These are phyloP conservation scores for Rapana venosa DNA, from an alignment of 2,888 invertebrate genomes.

Conservation along the genomic window DNA sequence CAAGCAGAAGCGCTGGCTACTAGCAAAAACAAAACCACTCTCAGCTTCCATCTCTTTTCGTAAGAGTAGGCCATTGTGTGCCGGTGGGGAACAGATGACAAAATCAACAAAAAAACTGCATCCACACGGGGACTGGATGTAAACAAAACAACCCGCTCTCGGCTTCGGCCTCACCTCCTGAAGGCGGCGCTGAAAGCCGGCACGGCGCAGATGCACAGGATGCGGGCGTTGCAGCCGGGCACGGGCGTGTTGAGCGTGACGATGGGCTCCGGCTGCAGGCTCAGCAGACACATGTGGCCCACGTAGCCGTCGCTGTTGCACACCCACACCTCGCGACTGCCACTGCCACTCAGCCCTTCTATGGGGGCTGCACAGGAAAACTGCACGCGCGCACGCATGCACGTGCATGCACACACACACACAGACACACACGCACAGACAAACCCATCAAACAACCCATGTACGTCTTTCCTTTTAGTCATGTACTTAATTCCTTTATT, in stretches of 20 bases:
- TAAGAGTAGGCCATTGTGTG: no score
- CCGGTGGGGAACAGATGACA: no score
- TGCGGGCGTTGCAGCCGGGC: slow-evolving; percentile 89
- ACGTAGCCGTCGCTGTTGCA: slow-evolving; percentile 98
- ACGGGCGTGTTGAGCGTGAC: slow-evolving; percentile 97
- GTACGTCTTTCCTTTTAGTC: no score
- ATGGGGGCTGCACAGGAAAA: slow-evolving; percentile 78
- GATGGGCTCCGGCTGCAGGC: slow-evolving; percentile 92
- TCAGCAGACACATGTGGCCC: slow-evolving; percentile 95
- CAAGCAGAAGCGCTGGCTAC: no score
- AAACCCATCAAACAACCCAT: background rate
- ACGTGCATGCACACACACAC: background rate
- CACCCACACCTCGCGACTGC: slow-evolving; percentile 90
- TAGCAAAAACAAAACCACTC: no score
- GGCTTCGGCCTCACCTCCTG: slow-evolving; percentile 67
- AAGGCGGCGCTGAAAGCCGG: slow-evolving; percentile 82
- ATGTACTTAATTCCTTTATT: no score
- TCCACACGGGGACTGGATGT: no score
- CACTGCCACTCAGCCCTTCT: slow-evolving; percentile 71
- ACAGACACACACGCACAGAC: background rate
- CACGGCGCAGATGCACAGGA: slow-evolving; percentile 93
- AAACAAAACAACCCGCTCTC: no score
- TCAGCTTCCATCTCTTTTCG: no score
- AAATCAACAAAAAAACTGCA: no score
- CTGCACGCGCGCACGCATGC: slow-evolving; percentile 56